phyloP scores from a whole-genome alignment of 2,113 vertebrate genomes.

The Ailurus styani region DNA sequence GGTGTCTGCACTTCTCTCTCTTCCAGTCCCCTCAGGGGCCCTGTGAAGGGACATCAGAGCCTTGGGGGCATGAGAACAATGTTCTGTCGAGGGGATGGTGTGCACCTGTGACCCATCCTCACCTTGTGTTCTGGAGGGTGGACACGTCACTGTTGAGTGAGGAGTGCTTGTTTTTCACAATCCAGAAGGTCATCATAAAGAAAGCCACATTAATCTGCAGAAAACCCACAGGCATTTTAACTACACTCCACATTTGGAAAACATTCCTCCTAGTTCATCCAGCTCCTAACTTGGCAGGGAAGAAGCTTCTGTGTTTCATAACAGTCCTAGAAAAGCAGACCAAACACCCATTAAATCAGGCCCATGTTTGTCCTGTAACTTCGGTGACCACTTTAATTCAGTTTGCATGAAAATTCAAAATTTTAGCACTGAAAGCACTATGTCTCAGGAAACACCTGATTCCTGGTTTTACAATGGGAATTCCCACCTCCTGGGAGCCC shows the following conservation, averaged over 20 bases:
- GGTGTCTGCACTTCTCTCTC: not conserved
- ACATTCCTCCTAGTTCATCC: not conserved
- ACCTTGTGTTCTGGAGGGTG: conserved; percentile 33
- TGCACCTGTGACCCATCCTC: not conserved
- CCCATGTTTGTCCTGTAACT: not conserved
- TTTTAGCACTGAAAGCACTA: not conserved
- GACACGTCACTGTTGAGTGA: conserved; percentile 35
- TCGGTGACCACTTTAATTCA: not conserved
- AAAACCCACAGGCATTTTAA: not conserved
- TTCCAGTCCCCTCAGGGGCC: not conserved
- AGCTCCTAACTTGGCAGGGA: not conserved
- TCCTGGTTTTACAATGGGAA: not conserved
- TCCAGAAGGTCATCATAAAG: not conserved
- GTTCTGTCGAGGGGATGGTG: not conserved
- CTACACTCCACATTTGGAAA: not conserved
- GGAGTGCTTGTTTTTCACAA: conserved; percentile 27
- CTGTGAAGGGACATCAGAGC: not conserved
- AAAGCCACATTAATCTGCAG: conserved; percentile 20
- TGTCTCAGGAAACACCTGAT: not conserved
- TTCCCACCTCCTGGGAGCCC: not conserved
- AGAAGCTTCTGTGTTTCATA: not conserved
- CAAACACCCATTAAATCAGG: not conserved
- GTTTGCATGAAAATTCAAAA: not conserved
- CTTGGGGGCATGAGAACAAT: not conserved
- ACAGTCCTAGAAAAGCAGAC: not conserved